Base-by-base conservation (phyloP, 2,888 invertebrate genomes). In the Blastobasis lacticolella region DNA sequence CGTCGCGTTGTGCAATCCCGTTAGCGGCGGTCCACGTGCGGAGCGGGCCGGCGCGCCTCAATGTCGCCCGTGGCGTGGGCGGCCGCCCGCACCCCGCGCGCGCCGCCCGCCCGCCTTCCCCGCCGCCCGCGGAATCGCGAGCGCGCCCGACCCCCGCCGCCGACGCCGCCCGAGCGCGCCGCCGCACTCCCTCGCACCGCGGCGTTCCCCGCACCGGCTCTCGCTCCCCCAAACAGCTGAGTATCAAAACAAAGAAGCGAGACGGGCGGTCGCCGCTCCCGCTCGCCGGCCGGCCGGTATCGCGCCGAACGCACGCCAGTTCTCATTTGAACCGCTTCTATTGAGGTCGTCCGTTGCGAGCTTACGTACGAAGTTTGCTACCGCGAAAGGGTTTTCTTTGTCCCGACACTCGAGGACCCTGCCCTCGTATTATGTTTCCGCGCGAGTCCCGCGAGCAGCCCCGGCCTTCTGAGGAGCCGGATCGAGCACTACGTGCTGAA, bases 191-290 rank as follows among this genome's bases (percentile, higher is more conserved):
- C 62, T 68, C 62, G 43, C 58, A 56, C 74, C 59, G 76, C 77
- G 73, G 71, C 75, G 38, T 67, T 45, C 75, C 67, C 65, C 58
- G 59, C 60, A 50, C 58, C 58, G 47, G 61, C 55, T 76, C 80
- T 75, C 80, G 60, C 72, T 80, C 76, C 54, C 70, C 58, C 77
- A 69, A 87, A 86, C 87, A 88, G 88, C 88, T 88, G 88, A 88
- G 87, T 85, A 88, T 85, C 88, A 89, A 87, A 88, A 88, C 89
- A 89, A 89, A 87, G 76, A 79, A 84, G 81, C 70, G 88, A 85
- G 85, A 87, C 88, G 80, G 83, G 75, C 73, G 74, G 82, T 85
- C 80, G 79, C 77, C 81, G 80, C 80, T 81, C 84, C 81, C 76
- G 74, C 83, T 87, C 84, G 82, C 86, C 88, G 87, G 87, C 86